Evolutionary conservation across 1,140 invertebrate species (phyloP).

Genomic region (Bradysia coprophila): DNA sequence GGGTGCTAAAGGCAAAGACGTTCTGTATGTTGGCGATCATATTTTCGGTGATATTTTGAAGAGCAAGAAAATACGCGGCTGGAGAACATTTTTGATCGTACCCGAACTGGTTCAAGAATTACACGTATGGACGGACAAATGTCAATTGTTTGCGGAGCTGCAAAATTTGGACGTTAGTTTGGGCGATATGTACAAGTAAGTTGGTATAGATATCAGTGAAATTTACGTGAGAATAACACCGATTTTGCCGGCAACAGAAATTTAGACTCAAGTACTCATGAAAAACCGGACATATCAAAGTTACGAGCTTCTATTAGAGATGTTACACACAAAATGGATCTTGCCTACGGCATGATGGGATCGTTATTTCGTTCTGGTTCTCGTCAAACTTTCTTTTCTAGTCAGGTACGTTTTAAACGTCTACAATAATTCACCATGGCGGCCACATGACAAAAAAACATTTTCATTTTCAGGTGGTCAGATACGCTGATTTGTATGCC

Average conservation of each 20-base stretch:
- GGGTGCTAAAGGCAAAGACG: slow-evolving; percentile 93
- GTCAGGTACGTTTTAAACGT: slow-evolving; percentile 35
- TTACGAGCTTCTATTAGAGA: slow-evolving; percentile 70
- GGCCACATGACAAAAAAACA: neutral
- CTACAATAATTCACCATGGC: neutral
- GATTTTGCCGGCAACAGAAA: slow-evolving; percentile 40
- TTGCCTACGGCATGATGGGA: slow-evolving; percentile 93
- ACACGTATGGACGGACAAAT: slow-evolving; percentile 95
- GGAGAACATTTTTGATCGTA: slow-evolving; percentile 96
- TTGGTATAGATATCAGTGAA: slow-evolving; percentile 7
- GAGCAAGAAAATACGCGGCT: slow-evolving; percentile 95
- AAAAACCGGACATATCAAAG: slow-evolving; percentile 87
- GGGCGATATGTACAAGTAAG: slow-evolving; percentile 88
- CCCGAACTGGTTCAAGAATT: slow-evolving; percentile 95
- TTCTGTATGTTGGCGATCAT: slow-evolving; percentile 97
- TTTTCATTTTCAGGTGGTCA: slow-evolving; percentile 41
- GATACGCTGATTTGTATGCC: slow-evolving; percentile 96
- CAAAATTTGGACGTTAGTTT: slow-evolving; percentile 78
- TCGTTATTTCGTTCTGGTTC: slow-evolving; percentile 91
- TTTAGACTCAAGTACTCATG: slow-evolving; percentile 83
- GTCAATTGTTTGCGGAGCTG: slow-evolving; percentile 79
- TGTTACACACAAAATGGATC: slow-evolving; percentile 96
- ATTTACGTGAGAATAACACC: slow-evolving; percentile 2
- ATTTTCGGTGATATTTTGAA: slow-evolving; percentile 98
- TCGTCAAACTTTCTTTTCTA: slow-evolving; percentile 95